Evolutionary conservation across 2,888 invertebrate genomes (phyloP).

Genomic region (Iselma pallidipennis): DNA sequence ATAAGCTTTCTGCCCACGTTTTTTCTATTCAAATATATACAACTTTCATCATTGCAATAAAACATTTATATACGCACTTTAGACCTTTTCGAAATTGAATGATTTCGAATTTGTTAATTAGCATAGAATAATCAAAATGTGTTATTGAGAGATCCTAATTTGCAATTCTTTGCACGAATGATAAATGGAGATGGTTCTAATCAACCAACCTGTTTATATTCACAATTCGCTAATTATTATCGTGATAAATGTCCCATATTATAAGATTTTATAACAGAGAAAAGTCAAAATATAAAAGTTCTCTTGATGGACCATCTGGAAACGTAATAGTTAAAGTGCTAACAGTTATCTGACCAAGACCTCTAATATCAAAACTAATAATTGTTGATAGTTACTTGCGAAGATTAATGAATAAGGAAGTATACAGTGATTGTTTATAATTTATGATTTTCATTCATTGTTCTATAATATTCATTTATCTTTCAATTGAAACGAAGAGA

Average conservation of each 20-base stretch:
- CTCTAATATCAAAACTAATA: neutral
- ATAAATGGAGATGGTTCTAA: too few relatives aligned
- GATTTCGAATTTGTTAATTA: too few relatives aligned
- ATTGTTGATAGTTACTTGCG: neutral
- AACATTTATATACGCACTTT: too few relatives aligned
- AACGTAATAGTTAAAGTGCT: neutral
- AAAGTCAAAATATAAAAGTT: too few relatives aligned
- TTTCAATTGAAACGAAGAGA: neutral
- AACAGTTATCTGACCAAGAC: neutral
- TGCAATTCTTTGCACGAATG: too few relatives aligned
- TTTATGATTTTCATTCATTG: neutral
- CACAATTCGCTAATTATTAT: too few relatives aligned
- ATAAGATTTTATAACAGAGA: too few relatives aligned
- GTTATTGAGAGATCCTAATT: too few relatives aligned
- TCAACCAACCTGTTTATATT: too few relatives aligned
- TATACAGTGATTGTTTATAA: neutral
- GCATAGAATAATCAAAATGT: too few relatives aligned
- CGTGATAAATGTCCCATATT: too few relatives aligned
- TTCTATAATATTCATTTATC: neutral
- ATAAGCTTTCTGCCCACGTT: neutral
- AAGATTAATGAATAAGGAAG: neutral
- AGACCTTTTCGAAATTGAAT: too few relatives aligned
- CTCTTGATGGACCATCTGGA: neutral
- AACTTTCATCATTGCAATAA: neutral
- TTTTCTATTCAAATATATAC: neutral